Evolutionary conservation across 2,888 invertebrate genomes (phyloP), one percentile per base, ranked within the genome.

Genomic region (Hylaea fasciaria): DNA sequence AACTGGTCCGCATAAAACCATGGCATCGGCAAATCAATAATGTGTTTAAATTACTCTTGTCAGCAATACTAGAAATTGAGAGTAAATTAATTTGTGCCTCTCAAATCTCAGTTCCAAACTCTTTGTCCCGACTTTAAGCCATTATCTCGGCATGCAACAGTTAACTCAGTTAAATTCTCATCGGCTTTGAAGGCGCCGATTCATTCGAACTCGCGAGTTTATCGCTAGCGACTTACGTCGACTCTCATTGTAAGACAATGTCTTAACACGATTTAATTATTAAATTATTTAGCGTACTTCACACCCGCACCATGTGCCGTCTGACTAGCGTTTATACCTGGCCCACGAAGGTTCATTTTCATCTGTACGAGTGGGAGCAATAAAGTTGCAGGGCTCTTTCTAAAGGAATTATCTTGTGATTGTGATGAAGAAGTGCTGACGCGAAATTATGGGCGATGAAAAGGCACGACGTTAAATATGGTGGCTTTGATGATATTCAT

Each of bases 191-290:
- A 32, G 35, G n/a, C 51, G 39, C 17, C 39, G 22, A 40, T 12
- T 43, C 14, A 35, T 60, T 55, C 57, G 50, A n/a, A 22, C 44
- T 50, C 65, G 59, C 63, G 65, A 67, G 51, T 65, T 63, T 55
- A 63, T 61, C 66, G 56, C 56, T 56, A 69, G 69, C 69, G 49
- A 43, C 73, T 75, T 68, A 68, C 71, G 74, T 70, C 74, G 69
- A 65, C 48, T 71, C 69, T 72, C 66, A 77, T 80, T 82, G 80
- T 80, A 64, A 68, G 70, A 78, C 66, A 69, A 62, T 65, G 74
- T 66, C 67, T 68, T 57, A 64, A 67, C 70, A 75, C 71, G 79
- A 83, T 85, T 82, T 83, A 79, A 85, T 86, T 83, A 83, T 81
- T 71, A 77, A 76, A 84, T 85, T 80, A 84, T 77, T 76, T 73